phyloP scores from a whole-genome alignment of 2,888 invertebrate species.

The Coelinius sp. region DNA sequence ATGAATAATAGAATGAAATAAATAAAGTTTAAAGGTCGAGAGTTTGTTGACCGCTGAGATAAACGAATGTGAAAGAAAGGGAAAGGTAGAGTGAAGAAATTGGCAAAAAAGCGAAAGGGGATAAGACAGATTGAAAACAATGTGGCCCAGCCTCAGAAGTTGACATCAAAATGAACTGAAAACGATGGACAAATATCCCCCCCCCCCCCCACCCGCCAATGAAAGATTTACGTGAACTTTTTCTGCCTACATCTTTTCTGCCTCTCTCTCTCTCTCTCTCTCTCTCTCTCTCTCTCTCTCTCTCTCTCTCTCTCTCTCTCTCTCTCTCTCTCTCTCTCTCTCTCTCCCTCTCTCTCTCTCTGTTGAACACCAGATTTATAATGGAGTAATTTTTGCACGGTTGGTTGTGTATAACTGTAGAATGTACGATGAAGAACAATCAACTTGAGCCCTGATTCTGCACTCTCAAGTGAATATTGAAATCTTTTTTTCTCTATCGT shows the following conservation, averaged over 20 bases:
- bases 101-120: not conserved
- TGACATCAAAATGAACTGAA: too few relatives aligned
- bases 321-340: too few relatives aligned
- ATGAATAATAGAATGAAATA: conserved; percentile 14
- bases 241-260: not conserved
- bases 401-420: not conserved
- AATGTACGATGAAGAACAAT: not conserved
- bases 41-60: conserved; percentile 29
- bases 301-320: too few relatives aligned
- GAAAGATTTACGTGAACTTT: not conserved
- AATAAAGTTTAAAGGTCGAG: not conserved
- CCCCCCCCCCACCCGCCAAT: too few relatives aligned
- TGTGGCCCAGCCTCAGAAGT: too few relatives aligned
- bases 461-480: not conserved
- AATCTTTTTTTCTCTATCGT: conserved; percentile 3
- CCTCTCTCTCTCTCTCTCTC: not conserved
- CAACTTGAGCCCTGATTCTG: conserved; percentile 3
- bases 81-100: not conserved
- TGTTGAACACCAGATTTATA: not conserved
- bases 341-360: conserved; percentile 21
- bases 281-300: too few relatives aligned
- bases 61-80: conserved; percentile 14
- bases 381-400: not conserved
- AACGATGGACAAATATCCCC: too few relatives aligned
- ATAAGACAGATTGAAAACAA: too few relatives aligned